Conservation (phyloP, 2,113 vertebrate species). For the Cyprinus carpio region DNA sequence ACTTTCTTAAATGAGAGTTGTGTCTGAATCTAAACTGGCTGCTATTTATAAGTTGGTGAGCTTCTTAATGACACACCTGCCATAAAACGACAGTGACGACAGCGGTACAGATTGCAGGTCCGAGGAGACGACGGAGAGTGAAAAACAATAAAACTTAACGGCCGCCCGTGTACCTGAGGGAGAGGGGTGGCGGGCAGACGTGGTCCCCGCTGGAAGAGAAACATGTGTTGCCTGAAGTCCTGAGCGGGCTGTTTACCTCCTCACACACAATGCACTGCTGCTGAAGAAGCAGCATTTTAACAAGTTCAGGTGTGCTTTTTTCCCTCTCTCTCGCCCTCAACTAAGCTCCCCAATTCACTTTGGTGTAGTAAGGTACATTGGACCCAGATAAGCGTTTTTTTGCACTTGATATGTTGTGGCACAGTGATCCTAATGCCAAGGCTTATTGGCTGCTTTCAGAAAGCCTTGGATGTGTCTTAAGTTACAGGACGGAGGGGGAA, state of each 20-base stretch:
- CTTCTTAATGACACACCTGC: slow-evolving; percentile 27
- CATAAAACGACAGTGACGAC: slow-evolving; percentile 16
- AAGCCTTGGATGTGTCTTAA: slow-evolving; percentile 2
- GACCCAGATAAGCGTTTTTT: slow-evolving; percentile 28
- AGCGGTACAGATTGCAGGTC: slow-evolving; percentile 30
- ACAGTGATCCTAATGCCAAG: slow-evolving; percentile 26
- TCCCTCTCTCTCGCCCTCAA: slow-evolving; percentile 6
- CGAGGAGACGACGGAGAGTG: slow-evolving; percentile 24
- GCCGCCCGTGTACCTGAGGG: not conserved
- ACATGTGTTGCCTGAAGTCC: slow-evolving; percentile 41
- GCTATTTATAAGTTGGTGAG: not conserved
- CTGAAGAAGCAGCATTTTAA: slow-evolving; percentile 23
- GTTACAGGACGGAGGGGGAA: not conserved
- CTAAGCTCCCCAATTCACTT: slow-evolving; percentile 31
- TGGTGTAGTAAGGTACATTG: slow-evolving; percentile 27
- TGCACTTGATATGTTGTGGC: slow-evolving; percentile 14
- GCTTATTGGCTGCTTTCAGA: slow-evolving; percentile 4
- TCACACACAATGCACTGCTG: slow-evolving; percentile 4
- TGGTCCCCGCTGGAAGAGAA: slow-evolving; percentile 20
- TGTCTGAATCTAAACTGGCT: not conserved
- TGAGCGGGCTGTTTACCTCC: slow-evolving; percentile 29
- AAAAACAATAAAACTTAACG: slow-evolving; percentile 38
- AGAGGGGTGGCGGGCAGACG: not conserved
- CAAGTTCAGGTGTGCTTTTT: slow-evolving; percentile 24
- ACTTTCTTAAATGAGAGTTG: not conserved